Base-by-base conservation (phyloP, 2,113 vertebrate genomes). In the Paraplagusia blochii region DNA sequence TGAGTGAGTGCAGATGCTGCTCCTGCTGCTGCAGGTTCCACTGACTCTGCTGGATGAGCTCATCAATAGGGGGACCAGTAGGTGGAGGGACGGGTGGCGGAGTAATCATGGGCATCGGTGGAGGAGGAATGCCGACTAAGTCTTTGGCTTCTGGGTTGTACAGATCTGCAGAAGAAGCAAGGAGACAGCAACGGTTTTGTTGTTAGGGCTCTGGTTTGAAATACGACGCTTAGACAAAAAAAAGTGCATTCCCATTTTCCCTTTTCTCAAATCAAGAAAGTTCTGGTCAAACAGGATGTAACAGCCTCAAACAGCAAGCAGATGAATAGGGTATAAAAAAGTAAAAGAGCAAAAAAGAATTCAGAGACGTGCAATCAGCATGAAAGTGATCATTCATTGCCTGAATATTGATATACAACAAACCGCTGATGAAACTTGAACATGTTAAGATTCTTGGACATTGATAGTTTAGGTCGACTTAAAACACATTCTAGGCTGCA, bases 21-120 rank as follows among this genome's bases (percentile, higher is more conserved):
- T 99, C 96, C 74, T 98, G 97, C 70, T 99, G 97, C 82, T 99
- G 95, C 35, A 99, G 89, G 73, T 95, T 98, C 96, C 95, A 98
- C 50, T 93, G 94, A 77, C 95, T 98, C 89, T 98, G 97, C 66
- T 99, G 96, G 77, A 98, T 93, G 11, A 98, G 90, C 1, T 99
- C 95, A 7, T 98, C 95, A 58, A 98, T 77, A 0, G 93, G 83
- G 0, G 92, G 91, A 7, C 91, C 88, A 11, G 80, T 57, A 0
- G 92, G 85, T 0, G 89, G 66, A 14, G 92, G 71, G 0, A 92
- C 83, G 0, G 88, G 58, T 0, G 92, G 80, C 0, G 93, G 90
- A 0, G 91, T 87, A 4, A 95, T 81, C 0, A 91, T 83, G 0
- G 90, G 78, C 38, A 94, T 53, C 0, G 60, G 88, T 0, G 92